Percentiles rank a stretch among this genome's conserved stretches.
Evolutionary conservation across 2,888 invertebrate species (phyloP).

Genomic region (Diarsia rubi): DNA sequence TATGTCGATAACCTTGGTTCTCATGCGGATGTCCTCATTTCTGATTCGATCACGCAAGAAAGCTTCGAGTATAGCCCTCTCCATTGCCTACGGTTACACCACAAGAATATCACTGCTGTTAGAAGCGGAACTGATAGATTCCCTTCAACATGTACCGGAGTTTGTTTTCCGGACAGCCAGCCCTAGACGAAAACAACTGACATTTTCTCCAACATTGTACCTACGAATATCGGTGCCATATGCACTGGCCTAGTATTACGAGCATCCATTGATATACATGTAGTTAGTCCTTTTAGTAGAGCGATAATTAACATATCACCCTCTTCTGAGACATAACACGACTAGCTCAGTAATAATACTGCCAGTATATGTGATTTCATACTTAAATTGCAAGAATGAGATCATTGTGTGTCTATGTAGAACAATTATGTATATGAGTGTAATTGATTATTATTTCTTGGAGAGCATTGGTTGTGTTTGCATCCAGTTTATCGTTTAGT

Average conservation of each 20-base stretch:
- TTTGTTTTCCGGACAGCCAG: background rate
- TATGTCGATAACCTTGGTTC: too few species aligned
- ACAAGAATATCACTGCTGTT: too few species aligned
- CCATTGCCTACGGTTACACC: too few species aligned
- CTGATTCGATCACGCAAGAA: too few species aligned
- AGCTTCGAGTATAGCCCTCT: too few species aligned
- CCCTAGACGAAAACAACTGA: conserved; percentile 64
- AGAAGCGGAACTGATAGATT: background rate
- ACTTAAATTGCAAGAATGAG: conserved; percentile 32
- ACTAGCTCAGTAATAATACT: conserved; percentile 18
- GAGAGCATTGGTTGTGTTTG: conserved; percentile 24
- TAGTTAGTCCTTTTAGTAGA: conserved; percentile 47
- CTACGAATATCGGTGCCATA: conserved; percentile 73
- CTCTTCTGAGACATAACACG: conserved; percentile 35
- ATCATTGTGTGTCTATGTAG: conserved; percentile 21
- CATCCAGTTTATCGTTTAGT: conserved; percentile 6
- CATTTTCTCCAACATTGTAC: conserved; percentile 78
- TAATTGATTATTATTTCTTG: conserved; percentile 43
- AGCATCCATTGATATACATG: conserved; percentile 47
- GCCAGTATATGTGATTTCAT: conserved; percentile 35
- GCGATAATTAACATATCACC: conserved; percentile 60
- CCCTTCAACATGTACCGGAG: background rate
- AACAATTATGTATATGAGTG: conserved; percentile 34
- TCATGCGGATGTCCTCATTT: too few species aligned
- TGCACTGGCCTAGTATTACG: conserved; percentile 63